phyloP scores from a whole-genome alignment of 2,888 invertebrate genomes.

The Oegoconia quadripuncta region DNA sequence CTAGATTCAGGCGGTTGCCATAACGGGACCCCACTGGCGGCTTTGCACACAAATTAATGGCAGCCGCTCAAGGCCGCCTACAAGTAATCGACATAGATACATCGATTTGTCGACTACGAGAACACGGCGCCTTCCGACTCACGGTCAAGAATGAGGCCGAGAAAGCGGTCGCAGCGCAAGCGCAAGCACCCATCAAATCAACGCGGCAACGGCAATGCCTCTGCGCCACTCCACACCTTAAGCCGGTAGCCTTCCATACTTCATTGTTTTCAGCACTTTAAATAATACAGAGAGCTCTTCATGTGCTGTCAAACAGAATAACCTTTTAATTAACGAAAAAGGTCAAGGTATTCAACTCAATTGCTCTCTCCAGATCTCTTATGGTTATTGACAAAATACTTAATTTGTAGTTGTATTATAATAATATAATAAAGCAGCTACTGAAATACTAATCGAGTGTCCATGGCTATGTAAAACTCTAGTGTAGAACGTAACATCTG shows the following conservation, averaged over 20 bases:
- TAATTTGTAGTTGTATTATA: constrained; percentile 1
- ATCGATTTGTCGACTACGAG: constrained; percentile 71
- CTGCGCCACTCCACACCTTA: constrained; percentile 5
- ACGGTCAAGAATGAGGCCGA: constrained; percentile 66
- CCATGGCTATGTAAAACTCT: too few species aligned
- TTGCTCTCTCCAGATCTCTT: constrained; percentile 4
- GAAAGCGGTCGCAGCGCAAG: constrained; percentile 58
- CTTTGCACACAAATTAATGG: constrained; percentile 76
- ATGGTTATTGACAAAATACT: not conserved
- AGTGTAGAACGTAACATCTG: constrained; percentile 44
- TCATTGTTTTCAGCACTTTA: constrained; percentile 3
- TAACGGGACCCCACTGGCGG: constrained; percentile 68
- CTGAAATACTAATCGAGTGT: constrained; percentile 56
- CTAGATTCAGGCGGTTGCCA: constrained; percentile 59
- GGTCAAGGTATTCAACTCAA: too few species aligned
- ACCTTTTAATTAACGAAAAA: too few species aligned
- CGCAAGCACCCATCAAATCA: constrained; percentile 34
- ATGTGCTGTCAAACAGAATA: too few species aligned
- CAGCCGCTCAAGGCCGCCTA: constrained; percentile 75
- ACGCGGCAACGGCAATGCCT: constrained; percentile 14
- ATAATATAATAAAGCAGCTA: constrained; percentile 27
- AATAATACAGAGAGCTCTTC: too few species aligned
- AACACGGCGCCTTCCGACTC: constrained; percentile 64
- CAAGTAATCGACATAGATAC: constrained; percentile 76
- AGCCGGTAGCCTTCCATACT: constrained; percentile 2